Conservation (phyloP, 2,888 invertebrate genomes). For the Andrena fulva region DNA sequence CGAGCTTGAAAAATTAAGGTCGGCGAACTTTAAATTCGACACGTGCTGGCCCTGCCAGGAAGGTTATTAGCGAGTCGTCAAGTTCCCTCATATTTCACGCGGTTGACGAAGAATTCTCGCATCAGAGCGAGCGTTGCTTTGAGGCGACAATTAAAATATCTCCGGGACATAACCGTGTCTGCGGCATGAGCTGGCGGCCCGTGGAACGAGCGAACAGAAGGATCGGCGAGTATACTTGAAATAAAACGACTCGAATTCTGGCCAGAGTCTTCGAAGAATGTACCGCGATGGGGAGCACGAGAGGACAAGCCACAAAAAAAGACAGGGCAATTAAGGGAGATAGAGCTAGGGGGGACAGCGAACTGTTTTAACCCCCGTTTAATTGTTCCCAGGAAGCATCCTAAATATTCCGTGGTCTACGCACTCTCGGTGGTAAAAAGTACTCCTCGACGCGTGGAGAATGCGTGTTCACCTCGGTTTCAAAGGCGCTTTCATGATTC, state of each 20-base stretch:
- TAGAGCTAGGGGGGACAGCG: conserved; percentile 24
- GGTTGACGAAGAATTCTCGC: conserved; percentile 77
- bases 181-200: conserved; percentile 70
- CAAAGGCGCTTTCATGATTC: background rate
- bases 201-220: conserved; percentile 51
- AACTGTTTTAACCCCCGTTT: conserved; percentile 49
- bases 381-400: conserved; percentile 50
- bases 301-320: conserved; percentile 33
- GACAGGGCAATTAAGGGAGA: conserved; percentile 62
- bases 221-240: conserved; percentile 52
- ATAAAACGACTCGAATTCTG: conserved; percentile 75
- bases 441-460: conserved; percentile 6
- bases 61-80: conserved; percentile 76
- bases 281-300: conserved; percentile 39
- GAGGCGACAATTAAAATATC: conserved; percentile 83
- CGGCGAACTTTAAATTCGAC: conserved; percentile 69
- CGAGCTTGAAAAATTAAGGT: conserved; percentile 49
- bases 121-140: conserved; percentile 75
- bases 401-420: conserved; percentile 28
- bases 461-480: conserved; percentile 9
- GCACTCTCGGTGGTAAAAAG: conserved; percentile 16
- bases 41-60: conserved; percentile 51
- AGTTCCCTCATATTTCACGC: conserved; percentile 76
- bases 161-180: conserved; percentile 76
- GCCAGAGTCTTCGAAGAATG: conserved; percentile 75